These are phyloP conservation scores for Copidosoma aretas DNA, from an alignment of 2,888 invertebrate genomes.

Conservation along the genomic window DNA sequence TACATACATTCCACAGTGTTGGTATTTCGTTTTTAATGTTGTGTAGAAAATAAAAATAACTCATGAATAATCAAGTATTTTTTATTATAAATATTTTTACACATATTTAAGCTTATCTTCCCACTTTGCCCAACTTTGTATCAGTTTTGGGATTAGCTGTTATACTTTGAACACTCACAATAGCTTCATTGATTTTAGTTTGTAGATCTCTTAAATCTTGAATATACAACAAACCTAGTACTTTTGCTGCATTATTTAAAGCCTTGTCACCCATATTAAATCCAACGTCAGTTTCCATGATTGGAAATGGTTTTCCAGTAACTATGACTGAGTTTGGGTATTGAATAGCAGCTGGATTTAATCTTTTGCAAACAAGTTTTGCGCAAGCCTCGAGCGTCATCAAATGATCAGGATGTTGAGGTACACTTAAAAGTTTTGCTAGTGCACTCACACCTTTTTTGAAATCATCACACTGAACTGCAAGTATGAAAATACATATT, in stretches of 20 bases:
- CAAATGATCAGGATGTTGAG: conserved; percentile 82
- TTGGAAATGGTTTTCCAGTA: conserved; percentile 74
- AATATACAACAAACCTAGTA: conserved; percentile 81
- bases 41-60: not conserved
- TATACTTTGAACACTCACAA: conserved; percentile 88
- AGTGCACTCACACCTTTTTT: conserved; percentile 80
- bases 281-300: conserved; percentile 72
- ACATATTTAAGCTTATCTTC: conserved; percentile 63
- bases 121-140: conserved; percentile 91
- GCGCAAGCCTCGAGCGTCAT: conserved; percentile 75
- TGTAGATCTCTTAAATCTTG: conserved; percentile 86
- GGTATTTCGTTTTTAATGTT: not conserved
- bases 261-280: conserved; percentile 72
- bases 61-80: not conserved
- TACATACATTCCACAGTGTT: not conserved
- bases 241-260: conserved; percentile 76
- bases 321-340: conserved; percentile 65
- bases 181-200: conserved; percentile 91
- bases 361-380: conserved; percentile 68
- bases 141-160: conserved; percentile 98
- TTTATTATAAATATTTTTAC: not conserved
- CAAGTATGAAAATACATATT: conserved; percentile 47
- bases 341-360: conserved; percentile 68
- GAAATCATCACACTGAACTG: conserved; percentile 85
- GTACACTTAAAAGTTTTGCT: conserved; percentile 79